Conservation (phyloP, 1,140 invertebrate genomes). For the Ditylenchus dipsaci region DNA sequence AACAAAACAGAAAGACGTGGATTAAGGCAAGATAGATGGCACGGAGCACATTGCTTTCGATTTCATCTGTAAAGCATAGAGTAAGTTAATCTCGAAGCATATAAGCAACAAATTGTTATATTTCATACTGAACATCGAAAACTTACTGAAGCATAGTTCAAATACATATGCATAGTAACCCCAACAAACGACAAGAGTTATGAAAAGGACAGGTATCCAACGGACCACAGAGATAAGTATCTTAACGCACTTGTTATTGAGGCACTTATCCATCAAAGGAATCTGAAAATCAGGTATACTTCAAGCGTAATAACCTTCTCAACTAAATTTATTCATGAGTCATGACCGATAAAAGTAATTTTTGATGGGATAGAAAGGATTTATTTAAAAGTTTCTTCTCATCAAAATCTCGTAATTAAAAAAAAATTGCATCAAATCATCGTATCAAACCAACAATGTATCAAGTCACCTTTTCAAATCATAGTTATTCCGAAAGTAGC, state of each 20-base stretch:
- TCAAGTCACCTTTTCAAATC: too few species aligned
- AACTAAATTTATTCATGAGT: too few species aligned
- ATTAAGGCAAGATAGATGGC: slow-evolving; percentile 19
- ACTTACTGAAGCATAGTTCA: slow-evolving; percentile 25
- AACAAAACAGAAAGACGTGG: slow-evolving; percentile 27
- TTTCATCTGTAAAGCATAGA: slow-evolving; percentile 18
- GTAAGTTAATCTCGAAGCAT: background rate
- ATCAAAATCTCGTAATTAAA: too few species aligned
- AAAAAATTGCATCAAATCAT: too few species aligned
- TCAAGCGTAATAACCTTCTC: too few species aligned
- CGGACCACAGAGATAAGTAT: slow-evolving; percentile 16
- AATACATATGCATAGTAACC: slow-evolving; percentile 30
- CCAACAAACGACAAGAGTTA: slow-evolving; percentile 20
- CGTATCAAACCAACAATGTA: too few species aligned
- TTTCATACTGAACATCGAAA: too few species aligned
- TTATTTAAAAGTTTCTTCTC: too few species aligned
- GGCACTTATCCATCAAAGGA: slow-evolving; percentile 23
- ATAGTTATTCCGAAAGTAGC: too few species aligned
- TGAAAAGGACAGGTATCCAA: slow-evolving; percentile 28
- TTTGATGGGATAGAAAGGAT: too few species aligned
- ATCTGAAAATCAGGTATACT: too few species aligned
- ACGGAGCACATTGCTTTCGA: slow-evolving; percentile 4
- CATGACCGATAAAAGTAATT: too few species aligned
- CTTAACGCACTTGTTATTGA: slow-evolving; percentile 24
- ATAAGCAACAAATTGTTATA: background rate